Evolutionary conservation across 1,140 invertebrate genomes (phyloP).

Genomic region (Parasteatoda tepidariorum): DNA sequence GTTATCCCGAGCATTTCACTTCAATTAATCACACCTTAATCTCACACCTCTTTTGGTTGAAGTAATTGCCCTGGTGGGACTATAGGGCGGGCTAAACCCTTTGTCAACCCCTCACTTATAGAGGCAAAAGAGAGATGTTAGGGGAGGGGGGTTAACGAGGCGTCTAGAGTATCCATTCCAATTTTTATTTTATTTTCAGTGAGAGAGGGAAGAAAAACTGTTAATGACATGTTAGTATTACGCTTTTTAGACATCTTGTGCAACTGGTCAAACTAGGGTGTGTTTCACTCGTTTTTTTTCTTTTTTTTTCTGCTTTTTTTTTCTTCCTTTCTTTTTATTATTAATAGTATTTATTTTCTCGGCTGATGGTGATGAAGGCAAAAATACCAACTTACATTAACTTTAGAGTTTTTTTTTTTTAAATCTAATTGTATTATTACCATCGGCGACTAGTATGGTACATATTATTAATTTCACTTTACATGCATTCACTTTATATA

Average conservation of each 20-base stretch:
- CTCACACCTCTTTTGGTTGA: slow-evolving; percentile 53
- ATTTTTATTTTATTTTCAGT: slow-evolving; percentile 58
- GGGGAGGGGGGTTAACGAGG: slow-evolving; percentile 3
- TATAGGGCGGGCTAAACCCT: slow-evolving; percentile 37
- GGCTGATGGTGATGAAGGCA: too few species aligned
- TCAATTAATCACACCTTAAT: slow-evolving; percentile 57
- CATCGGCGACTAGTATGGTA: too few species aligned
- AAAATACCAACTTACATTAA: too few species aligned
- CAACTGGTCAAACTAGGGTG: slow-evolving; percentile 45
- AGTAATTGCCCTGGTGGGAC: slow-evolving; percentile 58
- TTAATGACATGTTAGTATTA: slow-evolving; percentile 55
- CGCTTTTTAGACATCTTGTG: slow-evolving; percentile 38
- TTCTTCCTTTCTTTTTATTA: background rate
- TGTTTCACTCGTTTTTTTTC: background rate
- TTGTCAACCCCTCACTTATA: slow-evolving; percentile 19
- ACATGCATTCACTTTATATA: too few species aligned
- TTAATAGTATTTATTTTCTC: too few species aligned
- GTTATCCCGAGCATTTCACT: slow-evolving; percentile 54
- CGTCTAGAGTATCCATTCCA: slow-evolving; percentile 29
- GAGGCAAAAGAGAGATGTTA: background rate
- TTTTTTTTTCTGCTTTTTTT: too few species aligned
- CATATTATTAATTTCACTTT: too few species aligned
- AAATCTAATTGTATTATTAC: too few species aligned
- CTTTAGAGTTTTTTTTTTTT: too few species aligned
- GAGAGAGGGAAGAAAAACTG: slow-evolving; percentile 32